Evolutionary conservation across 2,888 invertebrate genomes (phyloP), one percentile per base, ranked within the genome.

Genomic region (Eilema depressum): DNA sequence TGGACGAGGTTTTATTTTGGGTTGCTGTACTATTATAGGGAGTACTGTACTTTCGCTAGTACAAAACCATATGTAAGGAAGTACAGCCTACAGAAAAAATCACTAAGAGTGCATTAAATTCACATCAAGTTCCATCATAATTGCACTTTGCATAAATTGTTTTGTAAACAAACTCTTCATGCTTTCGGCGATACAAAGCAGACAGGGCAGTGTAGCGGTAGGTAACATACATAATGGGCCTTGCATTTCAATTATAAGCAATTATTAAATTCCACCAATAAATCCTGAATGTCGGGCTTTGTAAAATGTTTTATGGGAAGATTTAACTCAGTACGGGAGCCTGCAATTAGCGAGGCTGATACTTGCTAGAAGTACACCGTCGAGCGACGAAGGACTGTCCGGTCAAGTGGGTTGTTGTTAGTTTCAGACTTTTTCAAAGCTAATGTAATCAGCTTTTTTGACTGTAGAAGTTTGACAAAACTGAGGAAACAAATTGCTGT

Each of bases 201-300:
- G 28, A 61, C 81, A 74, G 41, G 73, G 76, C 74, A 60, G 73
- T 70, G 69, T 26, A 79, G 74, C 74, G 75, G 83, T 81, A 79
- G 74, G 74, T 83, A 75, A 75, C 76, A 72, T 84, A 83, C 83
- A 81, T 81, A 79, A 80, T 78, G 78, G 79, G 66, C 64, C 76
- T 85, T 83, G 86, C 83, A 83, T 88, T 90, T 90, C 89, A 91
- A 91, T 91, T 91, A 88, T 79, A 84, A 85, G 86, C 88, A 89
- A 90, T 90, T 87, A 91, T 87, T 85, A 84, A 86, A 87, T 86
- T 82, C 84, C 79, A 80, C 79, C 82, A 81, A 89, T 90, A 90
- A 90, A 91, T 90, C 84, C 77, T 83, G 73, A 69, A 71, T 73
- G 79, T 75, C 80, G 80, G 82, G 72, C 84, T 83, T 83, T 77